Percentiles rank a stretch among this genome's conserved stretches.
These are phyloP conservation scores for Yponomeuta cagnagella DNA, from an alignment of 2,888 invertebrate species.

Conservation along the genomic window DNA sequence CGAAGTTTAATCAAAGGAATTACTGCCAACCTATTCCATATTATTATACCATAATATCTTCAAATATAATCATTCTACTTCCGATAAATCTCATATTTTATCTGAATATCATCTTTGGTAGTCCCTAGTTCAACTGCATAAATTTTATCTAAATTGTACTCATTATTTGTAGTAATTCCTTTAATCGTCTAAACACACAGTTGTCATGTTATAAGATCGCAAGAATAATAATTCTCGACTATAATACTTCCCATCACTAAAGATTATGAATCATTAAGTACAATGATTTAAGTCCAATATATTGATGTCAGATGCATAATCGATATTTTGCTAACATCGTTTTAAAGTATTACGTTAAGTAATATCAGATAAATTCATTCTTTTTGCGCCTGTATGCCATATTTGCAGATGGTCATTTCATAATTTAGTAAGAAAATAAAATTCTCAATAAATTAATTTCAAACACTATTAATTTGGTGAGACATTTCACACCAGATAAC, in stretches of 20 bases:
- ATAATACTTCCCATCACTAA: slow-evolving; percentile 14
- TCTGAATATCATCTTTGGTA: slow-evolving; percentile 17
- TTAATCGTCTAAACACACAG: slow-evolving; percentile 5
- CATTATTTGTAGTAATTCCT: slow-evolving; percentile 16
- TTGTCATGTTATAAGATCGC: slow-evolving; percentile 16
- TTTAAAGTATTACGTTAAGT: slow-evolving; percentile 15
- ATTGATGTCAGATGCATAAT: slow-evolving; percentile 18
- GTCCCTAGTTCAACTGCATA: slow-evolving; percentile 7
- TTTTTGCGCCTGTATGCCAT: slow-evolving; percentile 48
- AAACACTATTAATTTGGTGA: slow-evolving; percentile 70
- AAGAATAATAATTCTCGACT: slow-evolving; percentile 8
- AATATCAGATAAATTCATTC: slow-evolving; percentile 21
- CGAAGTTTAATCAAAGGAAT: slow-evolving; percentile 22
- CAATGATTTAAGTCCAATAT: slow-evolving; percentile 13
- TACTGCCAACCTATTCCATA: slow-evolving; percentile 17
- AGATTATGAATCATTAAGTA: slow-evolving; percentile 13
- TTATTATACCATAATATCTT: slow-evolving; percentile 14
- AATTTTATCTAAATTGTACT: slow-evolving; percentile 13
- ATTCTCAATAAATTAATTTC: slow-evolving; percentile 75
- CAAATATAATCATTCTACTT: slow-evolving; percentile 8
- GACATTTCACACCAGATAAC: slow-evolving; percentile 70
- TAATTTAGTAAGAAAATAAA: slow-evolving; percentile 72
- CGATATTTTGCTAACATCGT: slow-evolving; percentile 1
- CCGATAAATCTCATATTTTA: slow-evolving; percentile 13
- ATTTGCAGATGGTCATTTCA: slow-evolving; percentile 73